A percentile compares a stretch with the other conserved stretches of the same genome.
phyloP scores from a whole-genome alignment of 2,888 invertebrate species.

The Gari tellinella region DNA sequence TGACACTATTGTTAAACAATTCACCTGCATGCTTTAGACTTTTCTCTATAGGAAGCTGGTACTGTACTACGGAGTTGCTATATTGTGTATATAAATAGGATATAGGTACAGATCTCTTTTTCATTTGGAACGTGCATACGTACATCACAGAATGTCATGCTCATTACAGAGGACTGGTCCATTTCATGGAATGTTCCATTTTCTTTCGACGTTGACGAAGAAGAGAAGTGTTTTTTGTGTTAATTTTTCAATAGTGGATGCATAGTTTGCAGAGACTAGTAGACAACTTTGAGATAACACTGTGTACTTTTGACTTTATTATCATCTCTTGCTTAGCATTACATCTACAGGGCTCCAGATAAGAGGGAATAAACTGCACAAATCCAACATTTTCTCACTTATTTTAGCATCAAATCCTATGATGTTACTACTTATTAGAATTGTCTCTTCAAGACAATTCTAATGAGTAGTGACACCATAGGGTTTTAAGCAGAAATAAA shows the following conservation, averaged over 20 bases:
- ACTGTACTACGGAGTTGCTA: neutral
- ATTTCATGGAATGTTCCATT: conserved; percentile 59
- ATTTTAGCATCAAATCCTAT: too few relatives aligned
- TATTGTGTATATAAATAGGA: conserved; percentile 41
- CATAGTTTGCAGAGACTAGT: too few relatives aligned
- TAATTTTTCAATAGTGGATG: too few relatives aligned
- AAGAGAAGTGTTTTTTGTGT: too few relatives aligned
- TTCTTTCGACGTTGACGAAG: conserved; percentile 7
- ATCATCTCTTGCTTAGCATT: conserved; percentile 31
- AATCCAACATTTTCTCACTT: too few relatives aligned
- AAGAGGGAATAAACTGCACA: too few relatives aligned
- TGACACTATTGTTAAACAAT: conserved; percentile 35
- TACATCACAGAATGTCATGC: conserved; percentile 54
- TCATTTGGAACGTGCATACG: conserved; percentile 18
- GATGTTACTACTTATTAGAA: too few relatives aligned
- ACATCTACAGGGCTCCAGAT: conserved; percentile 8
- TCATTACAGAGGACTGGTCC: conserved; percentile 49
- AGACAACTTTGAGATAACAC: neutral
- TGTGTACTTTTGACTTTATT: conserved; percentile 10
- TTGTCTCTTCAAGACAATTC: too few relatives aligned
- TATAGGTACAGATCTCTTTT: conserved; percentile 42
- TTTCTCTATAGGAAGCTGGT: conserved; percentile 24
- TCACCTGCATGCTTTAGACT: conserved; percentile 57
- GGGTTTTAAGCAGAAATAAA: too few relatives aligned
- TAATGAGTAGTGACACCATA: too few relatives aligned